phyloP scores from a whole-genome alignment of 2,888 invertebrate genomes.

The Nephrotoma appendiculata region DNA sequence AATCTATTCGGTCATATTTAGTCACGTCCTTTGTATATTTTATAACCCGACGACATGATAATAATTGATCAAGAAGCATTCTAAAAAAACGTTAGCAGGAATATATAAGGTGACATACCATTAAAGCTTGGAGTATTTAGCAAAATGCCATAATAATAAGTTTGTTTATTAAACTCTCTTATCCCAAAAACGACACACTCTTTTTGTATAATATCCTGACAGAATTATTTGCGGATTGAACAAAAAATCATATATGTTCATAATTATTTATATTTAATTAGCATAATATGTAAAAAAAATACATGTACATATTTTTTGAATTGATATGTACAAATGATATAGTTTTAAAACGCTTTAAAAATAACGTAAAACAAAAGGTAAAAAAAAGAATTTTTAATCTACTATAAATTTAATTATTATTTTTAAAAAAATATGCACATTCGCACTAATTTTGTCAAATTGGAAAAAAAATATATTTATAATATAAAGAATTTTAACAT shows the following conservation, averaged over 20 bases:
- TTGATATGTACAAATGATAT: neutral
- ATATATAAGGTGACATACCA: neutral
- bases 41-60: neutral
- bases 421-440: neutral
- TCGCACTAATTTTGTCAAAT: neutral
- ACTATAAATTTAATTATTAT: neutral
- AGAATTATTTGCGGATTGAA: neutral
- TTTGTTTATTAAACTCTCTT: neutral
- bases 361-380: neutral
- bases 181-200: neutral
- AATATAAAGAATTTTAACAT: neutral
- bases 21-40: neutral
- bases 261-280: neutral
- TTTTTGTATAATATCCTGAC: neutral
- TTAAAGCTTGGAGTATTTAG: neutral
- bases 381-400: neutral
- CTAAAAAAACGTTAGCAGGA: neutral
- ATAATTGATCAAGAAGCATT: neutral
- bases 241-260: neutral
- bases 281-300: neutral
- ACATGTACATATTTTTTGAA: neutral
- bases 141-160: neutral
- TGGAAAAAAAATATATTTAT: neutral
- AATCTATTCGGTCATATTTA: no score
- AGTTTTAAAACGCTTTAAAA: neutral